Percentiles rank a stretch among this genome's conserved stretches.
Conservation (phyloP, 2,797 vertebrate genomes). For the Liasis olivaceus region DNA sequence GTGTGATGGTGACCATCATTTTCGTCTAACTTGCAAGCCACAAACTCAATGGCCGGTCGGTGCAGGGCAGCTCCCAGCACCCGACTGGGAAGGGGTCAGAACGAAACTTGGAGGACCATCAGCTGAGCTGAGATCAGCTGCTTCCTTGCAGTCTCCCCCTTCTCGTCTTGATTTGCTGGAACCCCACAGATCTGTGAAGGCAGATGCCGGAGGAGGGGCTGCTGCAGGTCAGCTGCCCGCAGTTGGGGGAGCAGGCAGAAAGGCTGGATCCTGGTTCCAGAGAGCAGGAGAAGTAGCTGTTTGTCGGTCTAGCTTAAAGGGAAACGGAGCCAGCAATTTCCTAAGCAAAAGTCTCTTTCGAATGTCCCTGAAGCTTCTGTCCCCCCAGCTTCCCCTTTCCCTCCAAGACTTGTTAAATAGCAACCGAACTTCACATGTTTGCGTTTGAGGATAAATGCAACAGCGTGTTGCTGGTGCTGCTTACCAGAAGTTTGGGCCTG, state of each 20-base stretch:
- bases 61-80: neutral
- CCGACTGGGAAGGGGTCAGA: neutral
- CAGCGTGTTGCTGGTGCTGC: too few relatives aligned
- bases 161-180: neutral
- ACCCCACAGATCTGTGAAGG: neutral
- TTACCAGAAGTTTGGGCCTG: too few relatives aligned
- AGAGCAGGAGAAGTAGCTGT: neutral
- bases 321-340: too few relatives aligned
- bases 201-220: too few relatives aligned
- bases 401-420: too few relatives aligned
- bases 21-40: neutral
- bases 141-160: neutral
- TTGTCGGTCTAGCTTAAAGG: too few relatives aligned
- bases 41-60: neutral
- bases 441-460: too few relatives aligned
- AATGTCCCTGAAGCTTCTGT: too few relatives aligned
- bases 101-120: neutral
- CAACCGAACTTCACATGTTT: too few relatives aligned
- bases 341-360: too few relatives aligned
- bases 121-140: neutral
- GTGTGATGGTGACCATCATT: neutral
- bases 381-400: too few relatives aligned
- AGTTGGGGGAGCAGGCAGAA: neutral
- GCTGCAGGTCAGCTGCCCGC: too few relatives aligned
- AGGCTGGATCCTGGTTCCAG: neutral